phyloP scores from a whole-genome alignment of 2,888 invertebrate species.

The Acleris laterana region DNA sequence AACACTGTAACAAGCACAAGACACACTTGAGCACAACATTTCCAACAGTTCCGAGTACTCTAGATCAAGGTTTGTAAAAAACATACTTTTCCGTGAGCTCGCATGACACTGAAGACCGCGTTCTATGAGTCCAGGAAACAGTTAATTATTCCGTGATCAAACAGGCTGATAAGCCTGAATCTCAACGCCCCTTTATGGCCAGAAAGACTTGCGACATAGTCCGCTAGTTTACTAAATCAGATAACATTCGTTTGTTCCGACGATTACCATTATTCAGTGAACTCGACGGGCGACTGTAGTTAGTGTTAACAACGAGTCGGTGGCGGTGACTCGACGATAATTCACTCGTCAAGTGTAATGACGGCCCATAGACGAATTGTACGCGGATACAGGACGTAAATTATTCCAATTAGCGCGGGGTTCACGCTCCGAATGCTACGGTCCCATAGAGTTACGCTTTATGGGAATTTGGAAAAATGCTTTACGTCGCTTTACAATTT shows the following conservation, averaged over 20 bases:
- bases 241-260: conserved; percentile 54
- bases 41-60: background rate
- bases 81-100: background rate
- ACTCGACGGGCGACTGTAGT: conserved; percentile 46
- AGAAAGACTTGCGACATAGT: conserved; percentile 48
- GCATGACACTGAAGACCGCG: background rate
- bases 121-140: conserved; percentile 27
- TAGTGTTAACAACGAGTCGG: conserved; percentile 46
- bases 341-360: conserved; percentile 45
- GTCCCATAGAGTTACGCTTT: background rate
- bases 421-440: conserved; percentile 26
- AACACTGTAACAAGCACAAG: background rate
- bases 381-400: conserved; percentile 56
- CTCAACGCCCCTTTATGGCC: conserved; percentile 42
- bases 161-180: conserved; percentile 36
- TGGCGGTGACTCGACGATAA: conserved; percentile 47
- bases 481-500: conserved; percentile 12
- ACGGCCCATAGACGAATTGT: conserved; percentile 49
- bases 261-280: conserved; percentile 60
- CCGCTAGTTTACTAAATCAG: conserved; percentile 59
- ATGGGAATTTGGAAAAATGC: conserved; percentile 19
- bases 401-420: conserved; percentile 61
- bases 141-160: conserved; percentile 30
- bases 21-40: too few species aligned
- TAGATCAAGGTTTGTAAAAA: background rate